Conservation (phyloP, 1,140 invertebrate species). For the Platorchestia sp. region DNA sequence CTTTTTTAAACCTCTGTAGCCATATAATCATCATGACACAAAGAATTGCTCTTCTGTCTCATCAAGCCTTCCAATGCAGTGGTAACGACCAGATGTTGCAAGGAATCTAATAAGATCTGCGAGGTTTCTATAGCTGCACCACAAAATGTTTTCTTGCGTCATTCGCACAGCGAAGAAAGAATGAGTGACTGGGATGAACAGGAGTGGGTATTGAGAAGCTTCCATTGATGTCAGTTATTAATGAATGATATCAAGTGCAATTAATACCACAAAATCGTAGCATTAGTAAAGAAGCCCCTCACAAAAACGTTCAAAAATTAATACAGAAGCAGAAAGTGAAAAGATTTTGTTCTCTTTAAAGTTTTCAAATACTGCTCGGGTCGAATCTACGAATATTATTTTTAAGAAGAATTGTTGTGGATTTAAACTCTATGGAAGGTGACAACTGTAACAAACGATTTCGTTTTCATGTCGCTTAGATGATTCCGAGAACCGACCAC, state of each 20-base stretch:
- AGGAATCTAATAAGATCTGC: background rate
- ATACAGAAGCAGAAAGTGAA: background rate
- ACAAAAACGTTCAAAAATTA: background rate
- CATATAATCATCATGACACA: background rate
- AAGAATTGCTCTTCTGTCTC: background rate
- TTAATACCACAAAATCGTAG: background rate
- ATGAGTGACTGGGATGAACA: background rate
- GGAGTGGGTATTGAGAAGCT: background rate
- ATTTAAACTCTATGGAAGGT: background rate
- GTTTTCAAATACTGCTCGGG: background rate
- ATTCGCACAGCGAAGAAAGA: background rate
- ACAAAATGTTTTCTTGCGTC: background rate
- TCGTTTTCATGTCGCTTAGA: too few relatives aligned
- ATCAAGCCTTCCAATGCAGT: background rate
- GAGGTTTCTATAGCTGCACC: background rate
- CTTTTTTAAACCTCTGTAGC: background rate
- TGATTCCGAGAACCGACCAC: too few relatives aligned
- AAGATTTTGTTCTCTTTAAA: background rate
- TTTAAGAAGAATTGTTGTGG: background rate
- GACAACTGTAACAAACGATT: too few relatives aligned
- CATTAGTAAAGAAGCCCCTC: background rate
- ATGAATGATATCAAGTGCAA: background rate
- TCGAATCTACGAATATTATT: background rate
- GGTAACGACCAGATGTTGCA: background rate
- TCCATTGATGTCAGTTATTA: background rate